phyloP scores from a whole-genome alignment of 2,797 vertebrate species.

The Brachymystax lenok region DNA sequence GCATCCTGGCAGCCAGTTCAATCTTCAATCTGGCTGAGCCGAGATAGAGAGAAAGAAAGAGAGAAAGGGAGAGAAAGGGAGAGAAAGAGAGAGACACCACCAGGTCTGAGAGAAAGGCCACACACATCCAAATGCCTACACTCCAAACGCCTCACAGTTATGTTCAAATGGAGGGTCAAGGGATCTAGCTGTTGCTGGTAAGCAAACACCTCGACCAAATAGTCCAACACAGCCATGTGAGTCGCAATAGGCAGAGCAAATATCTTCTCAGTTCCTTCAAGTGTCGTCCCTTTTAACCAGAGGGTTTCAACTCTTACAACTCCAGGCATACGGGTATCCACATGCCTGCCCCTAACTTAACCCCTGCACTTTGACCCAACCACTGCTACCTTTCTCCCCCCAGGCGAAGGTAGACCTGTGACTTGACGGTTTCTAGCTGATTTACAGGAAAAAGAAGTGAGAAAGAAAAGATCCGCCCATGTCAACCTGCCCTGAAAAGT shows the following conservation, averaged over 20 bases:
- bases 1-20: conserved; percentile 70
- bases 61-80: not conserved
- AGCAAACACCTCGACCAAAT: not conserved
- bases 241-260: not conserved
- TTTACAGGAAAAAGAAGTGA: conserved; percentile 45
- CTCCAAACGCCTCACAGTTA: conserved; percentile 6
- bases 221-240: not conserved
- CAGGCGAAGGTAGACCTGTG: conserved; percentile 50
- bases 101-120: conserved; percentile 6
- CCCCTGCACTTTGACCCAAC: conserved; percentile 37
- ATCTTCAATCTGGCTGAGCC: conserved; percentile 50
- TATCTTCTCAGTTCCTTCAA: not conserved
- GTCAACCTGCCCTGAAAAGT: not conserved
- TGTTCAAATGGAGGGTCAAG: conserved; percentile 9
- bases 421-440: conserved; percentile 39
- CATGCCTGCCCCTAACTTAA: conserved; percentile 48
- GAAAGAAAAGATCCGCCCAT: not conserved
- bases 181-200: not conserved
- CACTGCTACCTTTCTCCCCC: conserved; percentile 35
- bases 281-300: conserved; percentile 21
- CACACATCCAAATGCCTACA: not conserved
- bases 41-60: conserved; percentile 4
- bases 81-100: not conserved
- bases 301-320: not conserved
- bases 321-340: conserved; percentile 33